These are phyloP conservation scores for Xylophagus ater DNA, from an alignment of 2,888 invertebrate genomes.

Conservation along the genomic window DNA sequence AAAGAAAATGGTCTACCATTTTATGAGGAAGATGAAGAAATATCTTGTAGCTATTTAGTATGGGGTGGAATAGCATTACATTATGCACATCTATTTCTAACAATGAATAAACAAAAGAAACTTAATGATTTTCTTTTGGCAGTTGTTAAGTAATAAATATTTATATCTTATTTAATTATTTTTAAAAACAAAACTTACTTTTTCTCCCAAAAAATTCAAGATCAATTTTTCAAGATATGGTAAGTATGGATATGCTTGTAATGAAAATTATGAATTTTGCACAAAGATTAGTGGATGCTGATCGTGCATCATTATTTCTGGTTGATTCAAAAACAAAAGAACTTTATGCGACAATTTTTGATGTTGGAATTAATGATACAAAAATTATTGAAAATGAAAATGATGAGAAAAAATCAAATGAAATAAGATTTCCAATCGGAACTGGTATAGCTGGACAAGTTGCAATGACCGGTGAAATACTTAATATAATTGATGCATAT, in stretches of 20 bases:
- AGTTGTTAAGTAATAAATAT: conserved; percentile 59
- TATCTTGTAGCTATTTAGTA: conserved; percentile 51
- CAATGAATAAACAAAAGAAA: conserved; percentile 57
- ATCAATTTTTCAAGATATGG: conserved; percentile 80
- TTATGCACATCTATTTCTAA: conserved; percentile 55
- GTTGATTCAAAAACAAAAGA: conserved; percentile 62
- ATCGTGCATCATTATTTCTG: conserved; percentile 71
- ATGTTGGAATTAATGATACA: conserved; percentile 44
- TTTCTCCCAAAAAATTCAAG: conserved; percentile 38
- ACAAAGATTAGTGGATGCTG: conserved; percentile 69
- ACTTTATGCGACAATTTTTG: conserved; percentile 73
- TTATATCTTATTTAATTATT: not conserved
- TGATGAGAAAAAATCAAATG: conserved; percentile 35
- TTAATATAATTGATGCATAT: conserved; percentile 77
- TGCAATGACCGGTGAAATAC: conserved; percentile 63
- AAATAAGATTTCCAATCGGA: conserved; percentile 59
- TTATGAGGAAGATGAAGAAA: conserved; percentile 57
- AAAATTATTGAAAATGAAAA: conserved; percentile 23
- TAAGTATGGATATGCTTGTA: conserved; percentile 69
- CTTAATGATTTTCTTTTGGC: conserved; percentile 66
- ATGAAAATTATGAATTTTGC: conserved; percentile 76
- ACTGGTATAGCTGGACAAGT: conserved; percentile 76
- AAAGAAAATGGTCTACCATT: conserved; percentile 42
- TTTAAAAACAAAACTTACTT: not conserved
- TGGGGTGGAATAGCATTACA: conserved; percentile 62